Percentiles rank a stretch among this genome's conserved stretches.
Conservation (phyloP, 2,888 invertebrate genomes). For the Schizotus pectinicornis region DNA sequence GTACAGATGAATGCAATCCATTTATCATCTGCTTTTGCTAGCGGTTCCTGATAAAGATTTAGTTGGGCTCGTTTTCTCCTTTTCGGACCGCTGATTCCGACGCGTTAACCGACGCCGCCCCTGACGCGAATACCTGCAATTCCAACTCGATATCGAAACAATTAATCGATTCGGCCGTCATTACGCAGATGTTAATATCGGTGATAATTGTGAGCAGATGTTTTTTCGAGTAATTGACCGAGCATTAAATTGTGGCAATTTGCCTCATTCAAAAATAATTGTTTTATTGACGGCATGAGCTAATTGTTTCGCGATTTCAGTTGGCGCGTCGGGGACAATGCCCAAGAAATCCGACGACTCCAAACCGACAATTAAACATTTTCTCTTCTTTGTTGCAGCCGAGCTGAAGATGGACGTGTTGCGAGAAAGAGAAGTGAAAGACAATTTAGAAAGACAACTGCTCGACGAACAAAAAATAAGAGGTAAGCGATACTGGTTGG, state of each 20-base stretch:
- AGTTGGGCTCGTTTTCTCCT: constrained; percentile 55
- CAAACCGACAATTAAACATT: background rate
- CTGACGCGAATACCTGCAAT: constrained; percentile 6
- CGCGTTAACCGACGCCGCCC: constrained; percentile 42
- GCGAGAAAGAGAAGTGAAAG: constrained; percentile 91
- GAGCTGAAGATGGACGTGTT: constrained; percentile 96
- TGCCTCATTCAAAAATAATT: no score
- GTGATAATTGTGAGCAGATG: constrained; percentile 32
- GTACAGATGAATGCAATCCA: constrained; percentile 53
- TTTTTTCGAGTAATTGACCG: constrained; percentile 15
- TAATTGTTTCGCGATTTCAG: no score
- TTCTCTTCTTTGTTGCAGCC: constrained; percentile 71
- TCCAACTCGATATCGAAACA: constrained; percentile 15
- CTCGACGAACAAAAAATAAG: constrained; percentile 93
- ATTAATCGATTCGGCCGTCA: constrained; percentile 34
- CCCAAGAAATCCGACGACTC: background rate
- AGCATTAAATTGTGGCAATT: background rate
- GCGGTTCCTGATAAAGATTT: constrained; percentile 58
- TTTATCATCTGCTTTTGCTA: constrained; percentile 57
- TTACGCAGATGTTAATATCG: constrained; percentile 38
- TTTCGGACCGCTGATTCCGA: constrained; percentile 52
- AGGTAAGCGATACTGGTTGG: constrained; percentile 70
- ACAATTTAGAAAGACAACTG: constrained; percentile 91
- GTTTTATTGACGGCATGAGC: no score
- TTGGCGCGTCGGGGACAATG: no score